phyloP scores from a whole-genome alignment of 2,797 vertebrate genomes.

The Morelia viridis region DNA sequence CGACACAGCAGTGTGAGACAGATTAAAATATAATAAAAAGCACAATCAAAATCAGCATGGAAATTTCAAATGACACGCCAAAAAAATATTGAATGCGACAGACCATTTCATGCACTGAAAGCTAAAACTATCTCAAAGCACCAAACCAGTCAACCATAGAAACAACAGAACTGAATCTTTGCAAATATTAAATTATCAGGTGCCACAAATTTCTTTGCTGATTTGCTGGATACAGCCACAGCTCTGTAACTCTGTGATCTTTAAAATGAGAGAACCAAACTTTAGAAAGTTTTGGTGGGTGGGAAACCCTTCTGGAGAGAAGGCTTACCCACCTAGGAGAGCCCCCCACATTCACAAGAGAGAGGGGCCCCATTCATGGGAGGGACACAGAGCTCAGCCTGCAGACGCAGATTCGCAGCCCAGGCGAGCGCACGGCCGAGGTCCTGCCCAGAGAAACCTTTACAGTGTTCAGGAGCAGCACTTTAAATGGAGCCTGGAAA shows the following conservation, averaged over 20 bases:
- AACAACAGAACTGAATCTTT: not conserved
- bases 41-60: not conserved
- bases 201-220: not conserved
- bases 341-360: too few species aligned
- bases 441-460: too few species aligned
- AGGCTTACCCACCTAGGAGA: too few species aligned
- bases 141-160: not conserved
- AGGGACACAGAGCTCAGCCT: too few species aligned
- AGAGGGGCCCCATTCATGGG: too few species aligned
- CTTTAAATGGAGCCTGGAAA: not conserved
- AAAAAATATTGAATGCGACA: not conserved
- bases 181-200: not conserved
- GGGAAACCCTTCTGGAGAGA: too few species aligned
- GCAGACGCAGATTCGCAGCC: not conserved
- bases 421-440: not conserved
- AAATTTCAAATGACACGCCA: not conserved
- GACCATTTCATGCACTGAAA: not conserved
- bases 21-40: slow-evolving; percentile 4
- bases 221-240: not conserved
- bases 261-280: not conserved
- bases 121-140: not conserved
- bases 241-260: not conserved
- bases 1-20: not conserved
- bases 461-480: not conserved
- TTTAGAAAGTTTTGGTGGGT: not conserved